Base-by-base conservation (phyloP, 2,888 invertebrate species). In the Mimumesa dahlbomi region DNA sequence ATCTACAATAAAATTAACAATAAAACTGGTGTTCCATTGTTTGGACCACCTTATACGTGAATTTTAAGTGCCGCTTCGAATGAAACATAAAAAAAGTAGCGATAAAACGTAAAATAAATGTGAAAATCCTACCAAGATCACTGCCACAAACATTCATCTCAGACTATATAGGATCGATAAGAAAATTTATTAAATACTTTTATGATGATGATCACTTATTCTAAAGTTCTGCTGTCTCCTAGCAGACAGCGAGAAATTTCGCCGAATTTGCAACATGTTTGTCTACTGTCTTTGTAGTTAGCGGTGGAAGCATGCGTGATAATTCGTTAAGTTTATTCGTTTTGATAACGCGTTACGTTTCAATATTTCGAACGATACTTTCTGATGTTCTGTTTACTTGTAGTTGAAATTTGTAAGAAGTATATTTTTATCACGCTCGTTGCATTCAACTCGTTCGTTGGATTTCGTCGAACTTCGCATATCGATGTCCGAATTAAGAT, bases 151-250 rank as follows among this genome's bases (percentile, higher is more conserved):
- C n/a, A 54, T 54, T 31, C 13, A 14, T 40, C 14, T 40, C 25
- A 7, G 46, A 14, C 2, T 61, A 46, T n/a, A 11, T 11, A 14
- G 29, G 7, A 21, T 52, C 21, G 48, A 52, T 57, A 48, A 69
- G 38, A 58, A 53, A 45, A 4, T 13, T 69, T 48, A 16, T 46
- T 58, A 19, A 64, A 56, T 56, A 67, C 14, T 21, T 29, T 22
- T 29, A n/a, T 11, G 19, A 43, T 9, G 14, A 38, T 19, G 7
- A 40, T 53, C 18, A 16, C 42, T 58, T 14, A 43, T 1, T 36
- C 49, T 38, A 62, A 19, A 48, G n/a, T 36, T 48, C 21, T 14
- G 45, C 11, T 42, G 7, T 11, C 19, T 29, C 4, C 21, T 56
- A 34, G 7, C 14, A 9, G 29, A 29, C 11, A 1, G 9, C 6